phyloP scores from a whole-genome alignment of 2,797 vertebrate genomes.

The Odontamblyopus lacepedii region DNA sequence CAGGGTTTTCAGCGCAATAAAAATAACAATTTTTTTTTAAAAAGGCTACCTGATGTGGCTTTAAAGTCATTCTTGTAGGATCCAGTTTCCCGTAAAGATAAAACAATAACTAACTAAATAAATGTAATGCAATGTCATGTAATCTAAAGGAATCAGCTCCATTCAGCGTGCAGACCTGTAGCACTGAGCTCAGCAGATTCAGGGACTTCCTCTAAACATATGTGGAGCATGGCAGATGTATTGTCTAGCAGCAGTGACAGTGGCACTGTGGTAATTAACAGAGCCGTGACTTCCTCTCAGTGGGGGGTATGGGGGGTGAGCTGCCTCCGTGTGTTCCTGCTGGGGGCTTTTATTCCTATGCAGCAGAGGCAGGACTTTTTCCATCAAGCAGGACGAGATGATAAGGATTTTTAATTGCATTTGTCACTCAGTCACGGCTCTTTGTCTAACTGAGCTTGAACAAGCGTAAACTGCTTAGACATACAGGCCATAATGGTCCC shows the following conservation, averaged over 20 bases:
- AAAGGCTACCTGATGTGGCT: too few species aligned
- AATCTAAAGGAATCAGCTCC: too few species aligned
- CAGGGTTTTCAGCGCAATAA: too few species aligned
- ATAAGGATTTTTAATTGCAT: slow-evolving; percentile 37
- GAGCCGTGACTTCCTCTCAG: slow-evolving; percentile 48
- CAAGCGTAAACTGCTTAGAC: slow-evolving; percentile 39
- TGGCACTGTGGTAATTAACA: slow-evolving; percentile 60
- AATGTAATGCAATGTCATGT: too few species aligned
- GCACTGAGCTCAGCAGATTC: too few species aligned
- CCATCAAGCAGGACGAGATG: slow-evolving; percentile 15
- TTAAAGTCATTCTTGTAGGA: too few species aligned
- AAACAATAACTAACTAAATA: too few species aligned
- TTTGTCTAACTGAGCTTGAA: slow-evolving; percentile 37
- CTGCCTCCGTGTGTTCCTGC: slow-evolving; percentile 12
- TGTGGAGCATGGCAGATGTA: neutral
- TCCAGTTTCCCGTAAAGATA: too few species aligned
- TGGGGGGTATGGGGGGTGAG: slow-evolving; percentile 2
- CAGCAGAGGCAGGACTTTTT: slow-evolving; percentile 20
- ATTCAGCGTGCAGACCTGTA: too few species aligned
- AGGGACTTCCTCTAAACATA: neutral
- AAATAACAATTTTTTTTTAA: too few species aligned
- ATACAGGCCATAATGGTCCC: slow-evolving; percentile 23
- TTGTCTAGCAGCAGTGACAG: neutral
- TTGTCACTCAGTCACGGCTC: slow-evolving; percentile 32
- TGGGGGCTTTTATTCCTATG: slow-evolving; percentile 22